Conservation (phyloP, 2,888 invertebrate genomes). For the Cheilosia urbana region DNA sequence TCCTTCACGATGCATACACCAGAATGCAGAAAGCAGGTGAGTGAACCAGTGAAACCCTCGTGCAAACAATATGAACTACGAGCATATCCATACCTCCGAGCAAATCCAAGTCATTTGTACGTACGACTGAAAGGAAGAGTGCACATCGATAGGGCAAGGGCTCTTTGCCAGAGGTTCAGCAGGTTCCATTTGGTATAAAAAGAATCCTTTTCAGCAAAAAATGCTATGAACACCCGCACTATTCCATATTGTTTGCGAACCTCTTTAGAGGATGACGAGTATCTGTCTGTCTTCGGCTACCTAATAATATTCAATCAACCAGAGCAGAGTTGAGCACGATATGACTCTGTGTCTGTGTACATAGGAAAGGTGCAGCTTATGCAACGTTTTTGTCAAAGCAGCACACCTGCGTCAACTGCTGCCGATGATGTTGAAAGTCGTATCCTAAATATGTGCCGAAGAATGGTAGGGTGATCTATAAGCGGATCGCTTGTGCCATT, state of each 20-base stretch:
- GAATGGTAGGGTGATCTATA: constrained; percentile 19
- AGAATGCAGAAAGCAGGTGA: constrained; percentile 67
- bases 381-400: constrained; percentile 63
- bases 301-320: constrained; percentile 47
- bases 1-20: constrained; percentile 28
- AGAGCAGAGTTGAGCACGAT: constrained; percentile 41
- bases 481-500: constrained; percentile 71
- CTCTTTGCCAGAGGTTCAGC: constrained; percentile 47
- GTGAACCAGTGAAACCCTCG: constrained; percentile 37
- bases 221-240: constrained; percentile 61
- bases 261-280: constrained; percentile 71
- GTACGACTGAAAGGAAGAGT: constrained; percentile 60
- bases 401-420: constrained; percentile 70
- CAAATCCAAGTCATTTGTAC: constrained; percentile 40
- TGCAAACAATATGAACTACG: constrained; percentile 16
- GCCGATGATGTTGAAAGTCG: constrained; percentile 10
- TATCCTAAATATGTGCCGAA: constrained; percentile 1
- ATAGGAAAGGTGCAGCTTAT: constrained; percentile 71
- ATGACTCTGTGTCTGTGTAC: constrained; percentile 50
- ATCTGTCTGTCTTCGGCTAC: constrained; percentile 52
- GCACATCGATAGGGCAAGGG: constrained; percentile 53
- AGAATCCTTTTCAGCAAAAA: constrained; percentile 34
- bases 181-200: constrained; percentile 60
- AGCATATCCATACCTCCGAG: constrained; percentile 20
- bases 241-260: constrained; percentile 63